Conservation (phyloP, 2,797 vertebrate genomes). For the Neosilurus mollespiculum region DNA sequence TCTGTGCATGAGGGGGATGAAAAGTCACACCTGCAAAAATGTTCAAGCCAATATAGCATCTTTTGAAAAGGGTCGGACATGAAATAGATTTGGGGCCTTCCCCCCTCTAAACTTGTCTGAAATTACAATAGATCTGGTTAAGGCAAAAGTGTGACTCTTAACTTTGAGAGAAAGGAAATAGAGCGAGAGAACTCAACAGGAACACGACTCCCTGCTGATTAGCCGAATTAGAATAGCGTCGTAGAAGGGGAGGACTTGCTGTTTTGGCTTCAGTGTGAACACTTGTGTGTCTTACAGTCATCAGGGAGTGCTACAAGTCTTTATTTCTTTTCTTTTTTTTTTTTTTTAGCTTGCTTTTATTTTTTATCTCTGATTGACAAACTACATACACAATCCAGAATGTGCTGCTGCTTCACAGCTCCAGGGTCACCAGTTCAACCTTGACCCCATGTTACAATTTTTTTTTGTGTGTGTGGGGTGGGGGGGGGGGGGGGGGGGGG, state of each 20-base stretch:
- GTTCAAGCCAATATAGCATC: conserved; percentile 49
- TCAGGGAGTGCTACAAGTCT: conserved; percentile 49
- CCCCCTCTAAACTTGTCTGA: neutral
- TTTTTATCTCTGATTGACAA: neutral
- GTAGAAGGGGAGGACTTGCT: conserved; percentile 55
- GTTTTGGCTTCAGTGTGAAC: conserved; percentile 52
- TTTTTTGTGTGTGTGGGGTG: neutral
- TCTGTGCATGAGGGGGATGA: neutral
- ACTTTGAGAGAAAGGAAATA: conserved; percentile 21
- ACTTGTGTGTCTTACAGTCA: conserved; percentile 41
- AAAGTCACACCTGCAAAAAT: conserved; percentile 17
- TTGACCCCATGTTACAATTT: too few species aligned
- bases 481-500: too few species aligned
- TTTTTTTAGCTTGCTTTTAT: neutral
- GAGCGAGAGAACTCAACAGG: conserved; percentile 40
- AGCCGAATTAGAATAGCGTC: conserved; percentile 66
- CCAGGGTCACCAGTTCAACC: neutral
- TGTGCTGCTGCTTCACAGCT: neutral
- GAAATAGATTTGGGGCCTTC: conserved; percentile 13
- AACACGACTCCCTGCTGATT: conserved; percentile 58
- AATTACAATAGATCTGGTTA: conserved; percentile 8
- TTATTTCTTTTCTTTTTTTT: neutral
- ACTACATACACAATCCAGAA: neutral
- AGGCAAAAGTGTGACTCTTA: conserved; percentile 16
- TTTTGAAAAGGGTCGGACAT: neutral